These are phyloP conservation scores for Enteromius afrohamiltoni DNA, from an alignment of 2,797 vertebrate genomes.

Conservation along the genomic window DNA sequence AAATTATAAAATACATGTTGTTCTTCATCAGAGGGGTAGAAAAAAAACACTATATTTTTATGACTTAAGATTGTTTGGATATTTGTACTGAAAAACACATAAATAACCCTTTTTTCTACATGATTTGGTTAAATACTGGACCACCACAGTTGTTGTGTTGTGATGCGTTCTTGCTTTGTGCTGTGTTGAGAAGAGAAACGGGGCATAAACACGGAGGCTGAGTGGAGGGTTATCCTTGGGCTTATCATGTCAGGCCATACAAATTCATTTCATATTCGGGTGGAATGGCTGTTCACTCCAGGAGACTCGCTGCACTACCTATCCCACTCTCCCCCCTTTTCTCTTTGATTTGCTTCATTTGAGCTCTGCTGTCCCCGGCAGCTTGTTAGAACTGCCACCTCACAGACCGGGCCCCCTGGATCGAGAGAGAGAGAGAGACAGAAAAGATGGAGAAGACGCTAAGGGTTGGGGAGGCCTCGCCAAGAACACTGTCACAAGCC, in stretches of 20 bases:
- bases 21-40: background rate
- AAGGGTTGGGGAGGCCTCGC: conserved; percentile 71
- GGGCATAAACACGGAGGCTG: conserved; percentile 56
- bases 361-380: conserved; percentile 78
- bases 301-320: conserved; percentile 79
- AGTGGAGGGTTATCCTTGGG: conserved; percentile 75
- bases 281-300: conserved; percentile 78
- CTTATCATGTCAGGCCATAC: conserved; percentile 80
- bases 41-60: background rate
- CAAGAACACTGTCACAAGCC: conserved; percentile 75
- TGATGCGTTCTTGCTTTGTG: conserved; percentile 58
- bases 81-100: background rate
- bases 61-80: background rate
- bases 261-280: conserved; percentile 85
- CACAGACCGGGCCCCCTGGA: conserved; percentile 79
- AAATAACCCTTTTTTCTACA: background rate
- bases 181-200: conserved; percentile 63
- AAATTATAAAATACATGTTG: background rate
- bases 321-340: conserved; percentile 74
- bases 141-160: conserved; percentile 26
- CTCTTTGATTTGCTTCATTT: conserved; percentile 87
- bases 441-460: conserved; percentile 38
- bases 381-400: conserved; percentile 86
- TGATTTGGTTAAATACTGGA: conserved; percentile 3
- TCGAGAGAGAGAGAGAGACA: background rate